Percentiles rank a stretch among this genome's conserved stretches.
These are phyloP conservation scores for Eulimnadia texana DNA, from an alignment of 1,140 invertebrate species.

Conservation along the genomic window DNA sequence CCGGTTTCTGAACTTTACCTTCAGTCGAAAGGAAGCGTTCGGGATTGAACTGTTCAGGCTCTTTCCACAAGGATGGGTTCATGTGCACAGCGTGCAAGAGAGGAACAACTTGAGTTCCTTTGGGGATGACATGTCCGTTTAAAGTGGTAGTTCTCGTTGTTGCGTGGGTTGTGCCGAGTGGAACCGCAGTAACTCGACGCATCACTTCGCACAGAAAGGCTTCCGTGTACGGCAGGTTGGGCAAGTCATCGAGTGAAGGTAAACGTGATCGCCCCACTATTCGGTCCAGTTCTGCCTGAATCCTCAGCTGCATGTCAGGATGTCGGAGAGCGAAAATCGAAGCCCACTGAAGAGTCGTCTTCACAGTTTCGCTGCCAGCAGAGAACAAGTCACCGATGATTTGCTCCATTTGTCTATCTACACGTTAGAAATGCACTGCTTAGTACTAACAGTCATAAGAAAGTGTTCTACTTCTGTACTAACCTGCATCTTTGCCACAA, in stretches of 20 bases:
- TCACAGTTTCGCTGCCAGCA: constrained; percentile 87
- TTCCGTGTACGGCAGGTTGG: constrained; percentile 67
- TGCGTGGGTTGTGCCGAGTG: constrained; percentile 74
- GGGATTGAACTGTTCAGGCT: constrained; percentile 69
- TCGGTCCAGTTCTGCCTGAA: constrained; percentile 77
- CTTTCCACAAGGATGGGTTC: constrained; percentile 68
- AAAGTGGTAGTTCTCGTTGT: constrained; percentile 38
- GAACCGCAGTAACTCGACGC: constrained; percentile 64
- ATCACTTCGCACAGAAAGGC: constrained; percentile 74
- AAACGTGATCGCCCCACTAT: constrained; percentile 65
- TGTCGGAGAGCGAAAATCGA: constrained; percentile 75
- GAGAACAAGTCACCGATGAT: constrained; percentile 81
- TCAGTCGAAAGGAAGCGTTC: constrained; percentile 60
- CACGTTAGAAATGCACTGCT: no score
- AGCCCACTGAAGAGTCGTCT: constrained; percentile 75
- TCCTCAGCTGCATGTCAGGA: constrained; percentile 59
- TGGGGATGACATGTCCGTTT: constrained; percentile 65
- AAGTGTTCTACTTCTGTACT: no score
- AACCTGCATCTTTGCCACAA: constrained; percentile 62
- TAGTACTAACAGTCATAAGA: no score
- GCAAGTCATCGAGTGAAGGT: constrained; percentile 65
- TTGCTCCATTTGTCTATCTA: constrained; percentile 76
- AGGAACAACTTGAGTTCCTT: constrained; percentile 65
- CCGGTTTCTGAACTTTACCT: constrained; percentile 62
- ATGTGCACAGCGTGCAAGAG: constrained; percentile 74